Evolutionary conservation across 2,888 invertebrate species (phyloP).

Genomic region (Himalopsyche kuldschensis): DNA sequence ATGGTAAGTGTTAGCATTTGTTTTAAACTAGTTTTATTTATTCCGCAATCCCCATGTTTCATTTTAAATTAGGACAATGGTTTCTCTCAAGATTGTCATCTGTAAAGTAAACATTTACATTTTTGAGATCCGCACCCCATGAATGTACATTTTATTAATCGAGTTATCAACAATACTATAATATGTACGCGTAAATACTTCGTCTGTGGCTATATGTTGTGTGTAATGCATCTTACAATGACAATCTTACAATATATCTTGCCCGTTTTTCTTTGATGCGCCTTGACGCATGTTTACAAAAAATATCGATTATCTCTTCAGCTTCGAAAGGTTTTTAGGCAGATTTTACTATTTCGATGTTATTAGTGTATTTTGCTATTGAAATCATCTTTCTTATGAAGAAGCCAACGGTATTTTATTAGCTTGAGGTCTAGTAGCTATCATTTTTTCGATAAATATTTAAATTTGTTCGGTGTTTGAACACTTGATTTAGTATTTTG

Average conservation of each 20-base stretch:
- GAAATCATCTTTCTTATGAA: not conserved
- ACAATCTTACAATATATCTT: not conserved
- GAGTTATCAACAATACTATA: too few species aligned
- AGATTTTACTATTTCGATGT: not conserved
- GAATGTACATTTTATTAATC: too few species aligned
- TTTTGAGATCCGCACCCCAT: not conserved
- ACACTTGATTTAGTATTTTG: not conserved
- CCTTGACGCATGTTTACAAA: not conserved
- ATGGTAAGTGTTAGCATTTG: constrained; percentile 20
- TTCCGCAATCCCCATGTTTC: not conserved
- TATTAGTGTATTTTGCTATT: not conserved
- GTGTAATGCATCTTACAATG: too few species aligned
- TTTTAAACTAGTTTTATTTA: not conserved
- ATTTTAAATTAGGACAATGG: not conserved
- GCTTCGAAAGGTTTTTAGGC: not conserved
- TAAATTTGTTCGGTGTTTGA: not conserved
- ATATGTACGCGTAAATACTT: too few species aligned
- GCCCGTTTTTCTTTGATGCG: not conserved
- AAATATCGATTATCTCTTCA: not conserved
- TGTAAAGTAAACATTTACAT: not conserved
- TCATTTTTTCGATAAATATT: not conserved
- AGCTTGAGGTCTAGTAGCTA: not conserved
- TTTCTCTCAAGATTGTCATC: not conserved
- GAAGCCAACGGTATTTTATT: not conserved
- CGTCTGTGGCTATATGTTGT: too few species aligned